Evolutionary conservation across 2,797 vertebrate genomes (phyloP), one percentile per base, ranked within the genome.

Genomic region (Oreonectes daqikongensis): DNA sequence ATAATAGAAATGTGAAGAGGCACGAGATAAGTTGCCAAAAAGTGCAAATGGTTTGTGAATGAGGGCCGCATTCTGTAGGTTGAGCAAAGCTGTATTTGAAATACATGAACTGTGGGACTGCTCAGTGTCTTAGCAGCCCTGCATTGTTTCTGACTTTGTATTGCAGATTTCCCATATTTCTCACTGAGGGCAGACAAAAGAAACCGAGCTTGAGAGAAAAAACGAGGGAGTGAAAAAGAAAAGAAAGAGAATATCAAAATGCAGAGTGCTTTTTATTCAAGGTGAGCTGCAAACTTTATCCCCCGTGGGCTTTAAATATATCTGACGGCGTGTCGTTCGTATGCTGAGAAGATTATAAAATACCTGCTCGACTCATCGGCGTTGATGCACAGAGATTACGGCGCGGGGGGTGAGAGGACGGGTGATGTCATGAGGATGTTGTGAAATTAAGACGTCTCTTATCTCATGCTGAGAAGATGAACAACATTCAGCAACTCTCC

Each of bases 241-340:
- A 78, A 52, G 38, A 76, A 60, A 50, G 60, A 60, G 74, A 57
- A 72, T 79, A 81, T 80, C 72, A 80, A 77, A 69, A 86, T 79
- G 78, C 72, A 69, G 46, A 68, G 64, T 28, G 9, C 52, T 72
- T 72, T 72, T 59, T 65, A 57, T 72, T 64, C 55, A 18, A 78
- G 44, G 35, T 72, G 53, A 70, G 75, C 42, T 30, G 52, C 55
- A 20, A 77, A 63, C 64, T 78, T 81, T 79, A 79, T 81, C 75
- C 85, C 69, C 46, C 12, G n/a, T 72, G 57, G 78, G 73, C 61
- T 83, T 81, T 75, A 86, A 84, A 78, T 79, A 78, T 81, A 83
- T 81, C 83, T 83, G 85, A 77, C 72, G 46, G 67, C 70, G 57
- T 82, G 84, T 80, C 74, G 67, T 79, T 83, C 75, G 72, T 80